phyloP scores from a whole-genome alignment of 2,797 vertebrate species.

The Hippopotamyrus pictus region DNA sequence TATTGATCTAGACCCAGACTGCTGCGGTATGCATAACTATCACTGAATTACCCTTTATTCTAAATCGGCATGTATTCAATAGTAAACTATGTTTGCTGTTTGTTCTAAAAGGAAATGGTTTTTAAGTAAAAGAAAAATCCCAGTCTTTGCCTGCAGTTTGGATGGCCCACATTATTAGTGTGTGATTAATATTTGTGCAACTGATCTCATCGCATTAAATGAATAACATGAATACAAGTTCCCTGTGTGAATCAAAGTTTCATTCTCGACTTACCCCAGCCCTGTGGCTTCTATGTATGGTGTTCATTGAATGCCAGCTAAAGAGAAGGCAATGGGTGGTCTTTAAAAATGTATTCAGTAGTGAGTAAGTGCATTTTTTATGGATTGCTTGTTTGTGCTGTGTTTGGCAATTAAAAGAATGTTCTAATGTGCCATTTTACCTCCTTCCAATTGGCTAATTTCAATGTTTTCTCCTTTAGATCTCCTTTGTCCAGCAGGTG shows the following conservation, averaged over 20 bases:
- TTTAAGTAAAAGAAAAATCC: background rate
- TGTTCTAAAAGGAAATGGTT: background rate
- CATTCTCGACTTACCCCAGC: background rate
- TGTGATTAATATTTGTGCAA: background rate
- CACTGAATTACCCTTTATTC: background rate
- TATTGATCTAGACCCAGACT: background rate
- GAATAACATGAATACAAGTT: background rate
- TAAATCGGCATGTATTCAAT: background rate
- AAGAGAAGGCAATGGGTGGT: background rate
- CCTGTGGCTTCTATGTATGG: background rate
- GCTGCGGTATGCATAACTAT: background rate
- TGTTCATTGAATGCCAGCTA: background rate
- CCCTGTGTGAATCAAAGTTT: background rate
- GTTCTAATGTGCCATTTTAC: constrained; percentile 37
- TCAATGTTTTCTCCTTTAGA: constrained; percentile 98
- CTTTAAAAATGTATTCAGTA: background rate
- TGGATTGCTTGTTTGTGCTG: constrained; percentile 79
- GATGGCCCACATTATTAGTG: background rate
- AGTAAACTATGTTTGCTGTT: background rate
- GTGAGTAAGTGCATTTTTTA: background rate
- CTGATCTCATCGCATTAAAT: background rate
- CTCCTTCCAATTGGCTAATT: constrained; percentile 72
- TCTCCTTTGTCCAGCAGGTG: constrained; percentile 93
- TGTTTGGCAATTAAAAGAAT: constrained; percentile 79
- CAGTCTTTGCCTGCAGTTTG: background rate